Evolutionary conservation across 2,113 vertebrate genomes (phyloP), one percentile per base, ranked within the genome.

Genomic region (Neotoma lepida): DNA sequence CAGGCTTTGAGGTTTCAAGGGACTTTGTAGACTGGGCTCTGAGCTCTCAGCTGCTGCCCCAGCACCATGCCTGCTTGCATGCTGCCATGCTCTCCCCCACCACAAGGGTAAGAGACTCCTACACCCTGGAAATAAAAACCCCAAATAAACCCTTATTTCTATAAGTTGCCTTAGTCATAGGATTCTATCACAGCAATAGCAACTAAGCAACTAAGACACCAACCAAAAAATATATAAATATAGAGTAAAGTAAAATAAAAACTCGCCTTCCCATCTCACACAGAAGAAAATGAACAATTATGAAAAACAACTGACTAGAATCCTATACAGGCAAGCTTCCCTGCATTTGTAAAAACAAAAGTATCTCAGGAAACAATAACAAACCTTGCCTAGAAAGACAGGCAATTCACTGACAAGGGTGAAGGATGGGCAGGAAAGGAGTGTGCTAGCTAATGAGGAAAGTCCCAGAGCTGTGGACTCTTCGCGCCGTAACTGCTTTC

Each of bases 341-440:
- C 63, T 30, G 17, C 41, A 71, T 54, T 39, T 78, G 87, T 7
- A 89, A 87, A 74, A 46, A 17, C 80, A 73, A 90, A 74, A 24
- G 30, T 26, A 74, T 58, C 58, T 64, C 46, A 91, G 39, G 66
- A 86, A 35, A 41, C 20, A 1, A 68, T 5, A 56, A 30, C 30
- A 90, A 81, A 71, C 66, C 74, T 93, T 54, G 77, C 86, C 82
- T 56, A 85, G 77, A 91, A 93, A 91, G 73, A 73, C 6, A 91
- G 86, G 17, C 64, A 70, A 46, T 46, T n/a, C 74, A 20, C 6
- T 64, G 74, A 88, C 10, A 3, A 24, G 26, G 66, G 71, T 93
- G 56, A 73, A 88, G 68, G 44, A 73, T 33, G n/a, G 51, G 33
- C 30, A 15, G 39, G 49, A 78, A 88, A 77, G 6, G 61, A 93